Evolutionary conservation across 2,888 invertebrate genomes (phyloP), one percentile per base, ranked within the genome.

Genomic region (Cacoxenus indagator): DNA sequence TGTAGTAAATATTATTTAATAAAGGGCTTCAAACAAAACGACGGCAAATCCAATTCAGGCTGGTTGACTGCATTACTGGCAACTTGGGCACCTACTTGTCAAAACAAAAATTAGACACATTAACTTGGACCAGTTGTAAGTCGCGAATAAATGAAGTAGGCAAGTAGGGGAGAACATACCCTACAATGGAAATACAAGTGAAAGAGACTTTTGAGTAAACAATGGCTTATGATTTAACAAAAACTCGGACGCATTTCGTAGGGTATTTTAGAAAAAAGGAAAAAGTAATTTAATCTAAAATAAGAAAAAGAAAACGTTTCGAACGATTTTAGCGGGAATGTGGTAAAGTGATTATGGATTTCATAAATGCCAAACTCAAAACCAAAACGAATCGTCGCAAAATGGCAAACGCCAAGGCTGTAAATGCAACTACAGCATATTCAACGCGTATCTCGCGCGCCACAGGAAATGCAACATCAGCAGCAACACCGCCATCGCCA

Each of bases 341-440:
- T 61, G 29, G 67, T 61, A 67, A 67, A 67, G 61, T 67, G 59
- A 61, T 61, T 61, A 67, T 46, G 67, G 57, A 43, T 62, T 62
- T 62, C 61, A 62, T 45, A 62, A 62, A 62, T 62, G 61, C 61
- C 61, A 62, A 59, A 59, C n/a, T 31, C 59, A 59, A 43, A 43
- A 45, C 61, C 24, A 22, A 29, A 45, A 24, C 61, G n/a, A 61
- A 37, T n/a, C n/a, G n/a, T n/a, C n/a, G 37, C 37, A 37, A 37
- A 37, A 37, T 31, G 9, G 8, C 9, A 8, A 37, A 11, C 9
- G 37, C 31, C 31, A 31, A 31, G 31, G 6, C n/a, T n/a, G n/a
- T 8, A 31, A 31, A 8, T 37, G 8, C 8, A 37, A 37, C 59
- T 37, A 61, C 22, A 37, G 27, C 22, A 51, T 22, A 51, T 51